Base-by-base conservation (phyloP, 1,140 invertebrate species). In the Atta cephalotes region DNA sequence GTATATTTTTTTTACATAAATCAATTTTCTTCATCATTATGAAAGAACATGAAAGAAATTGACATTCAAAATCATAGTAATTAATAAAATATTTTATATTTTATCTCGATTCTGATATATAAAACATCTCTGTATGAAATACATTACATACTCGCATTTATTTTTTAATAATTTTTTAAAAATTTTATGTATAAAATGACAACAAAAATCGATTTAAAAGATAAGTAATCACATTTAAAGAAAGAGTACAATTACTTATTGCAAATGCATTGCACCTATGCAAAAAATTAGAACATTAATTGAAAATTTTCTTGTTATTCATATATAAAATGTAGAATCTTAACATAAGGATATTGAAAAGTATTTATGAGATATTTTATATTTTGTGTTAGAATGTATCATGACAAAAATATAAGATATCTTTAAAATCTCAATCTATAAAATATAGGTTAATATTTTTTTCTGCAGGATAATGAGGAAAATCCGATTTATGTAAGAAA, bases 361-460 rank as follows among this genome's bases (percentile, higher is more conserved):
- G 2, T 12, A 45, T 10, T 45, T 45, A 45, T 45, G 39, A 45
- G 39, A 45, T 10, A 45, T 49, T 70, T 70, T 45, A 45, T 45
- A 45, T 49, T 70, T 70, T 45, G 14, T n/a, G n/a, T 45, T 70
- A 45, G 39, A 70, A 25, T 68, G 5, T 68, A 68, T 68, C 12
- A 6, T 12, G n/a, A 49, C n/a, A 0, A 49, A 49, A 28, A 51
- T 70, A 3, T 21, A 39, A 68, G 45, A 66, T 18, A 21, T 70
- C 39, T 5, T 35, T 35, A 35, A 35, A 35, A 35, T 35, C 31
- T 35, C 5, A 35, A 35, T 35, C 5, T 35, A 35, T 7, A 35
- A 35, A 35, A 35, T 35, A 35, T 35, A 35, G 31, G 0, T 35
- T 45, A 45, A 70, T 70, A 25, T 21, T 51, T 25, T 66, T 70